These are phyloP conservation scores for Sciurus carolinensis DNA, from an alignment of 2,797 vertebrate species.

Conservation along the genomic window DNA sequence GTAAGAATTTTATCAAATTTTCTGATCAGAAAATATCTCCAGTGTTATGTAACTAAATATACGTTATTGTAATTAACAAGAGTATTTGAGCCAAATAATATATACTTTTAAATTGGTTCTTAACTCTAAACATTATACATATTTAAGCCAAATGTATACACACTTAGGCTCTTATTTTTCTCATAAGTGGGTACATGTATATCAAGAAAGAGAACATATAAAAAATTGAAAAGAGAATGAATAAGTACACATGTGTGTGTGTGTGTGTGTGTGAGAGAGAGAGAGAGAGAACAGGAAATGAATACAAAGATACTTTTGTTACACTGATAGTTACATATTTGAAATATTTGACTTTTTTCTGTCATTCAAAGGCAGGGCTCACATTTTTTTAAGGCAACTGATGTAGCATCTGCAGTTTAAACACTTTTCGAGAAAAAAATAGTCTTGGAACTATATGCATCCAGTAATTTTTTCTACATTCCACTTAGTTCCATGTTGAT, in stretches of 20 bases:
- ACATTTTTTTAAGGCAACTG: not conserved
- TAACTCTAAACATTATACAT: not conserved
- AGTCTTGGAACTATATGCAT: not conserved
- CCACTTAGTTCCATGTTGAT: not conserved
- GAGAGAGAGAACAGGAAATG: not conserved
- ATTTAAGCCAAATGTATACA: not conserved
- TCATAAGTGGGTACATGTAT: not conserved
- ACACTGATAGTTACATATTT: not conserved
- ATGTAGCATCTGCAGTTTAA: not conserved
- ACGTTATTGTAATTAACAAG: not conserved
- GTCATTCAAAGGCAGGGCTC: not conserved
- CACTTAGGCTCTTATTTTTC: not conserved
- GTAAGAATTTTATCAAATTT: not conserved
- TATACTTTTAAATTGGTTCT: not conserved
- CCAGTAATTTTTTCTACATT: not conserved
- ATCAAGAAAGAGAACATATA: not conserved
- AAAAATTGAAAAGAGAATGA: not conserved
- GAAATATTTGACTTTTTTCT: not conserved
- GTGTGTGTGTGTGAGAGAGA: too few relatives aligned
- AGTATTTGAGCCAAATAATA: not conserved
- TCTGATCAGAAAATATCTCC: not conserved
- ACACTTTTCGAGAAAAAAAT: not conserved
- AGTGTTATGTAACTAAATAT: not conserved
- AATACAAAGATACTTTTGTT: not conserved
- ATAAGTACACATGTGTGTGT: too few relatives aligned